Conservation (phyloP, 1,140 invertebrate genomes). For the Formica selysi region DNA sequence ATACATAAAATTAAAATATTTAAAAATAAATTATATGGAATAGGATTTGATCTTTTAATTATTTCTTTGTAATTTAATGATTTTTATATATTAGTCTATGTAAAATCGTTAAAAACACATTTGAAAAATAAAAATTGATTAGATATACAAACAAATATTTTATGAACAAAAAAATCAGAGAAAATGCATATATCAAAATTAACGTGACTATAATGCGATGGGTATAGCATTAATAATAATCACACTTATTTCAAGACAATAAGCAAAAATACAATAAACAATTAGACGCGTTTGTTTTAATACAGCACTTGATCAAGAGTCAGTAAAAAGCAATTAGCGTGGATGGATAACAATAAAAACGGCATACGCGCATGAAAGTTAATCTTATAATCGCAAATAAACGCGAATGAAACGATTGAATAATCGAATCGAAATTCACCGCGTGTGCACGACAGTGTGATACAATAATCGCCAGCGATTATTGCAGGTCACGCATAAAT, state of each 20-base stretch:
- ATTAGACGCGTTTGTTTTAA: neutral
- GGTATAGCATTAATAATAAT: neutral
- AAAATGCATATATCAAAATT: neutral
- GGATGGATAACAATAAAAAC: slow-evolving; percentile 1
- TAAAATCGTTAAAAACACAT: neutral
- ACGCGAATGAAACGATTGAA: slow-evolving; percentile 37
- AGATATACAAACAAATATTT: neutral
- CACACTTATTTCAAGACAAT: neutral
- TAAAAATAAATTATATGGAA: neutral
- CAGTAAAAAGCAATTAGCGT: slow-evolving; percentile 5
- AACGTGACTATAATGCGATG: neutral
- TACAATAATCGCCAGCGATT: slow-evolving; percentile 50
- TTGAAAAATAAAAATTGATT: neutral
- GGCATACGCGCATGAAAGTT: slow-evolving; percentile 31
- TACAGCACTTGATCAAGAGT: neutral
- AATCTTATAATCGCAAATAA: slow-evolving; percentile 51
- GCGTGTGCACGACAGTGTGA: slow-evolving; percentile 22
- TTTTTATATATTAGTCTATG: neutral
- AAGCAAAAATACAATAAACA: neutral
- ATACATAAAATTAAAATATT: neutral
- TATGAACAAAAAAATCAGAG: neutral
- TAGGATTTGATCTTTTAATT: neutral
- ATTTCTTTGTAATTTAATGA: slow-evolving; percentile 8
- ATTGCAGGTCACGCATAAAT: slow-evolving; percentile 52
- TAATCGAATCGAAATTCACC: slow-evolving; percentile 15